phyloP scores from a whole-genome alignment of 2,113 vertebrate genomes.

The Hipposideros armiger region DNA sequence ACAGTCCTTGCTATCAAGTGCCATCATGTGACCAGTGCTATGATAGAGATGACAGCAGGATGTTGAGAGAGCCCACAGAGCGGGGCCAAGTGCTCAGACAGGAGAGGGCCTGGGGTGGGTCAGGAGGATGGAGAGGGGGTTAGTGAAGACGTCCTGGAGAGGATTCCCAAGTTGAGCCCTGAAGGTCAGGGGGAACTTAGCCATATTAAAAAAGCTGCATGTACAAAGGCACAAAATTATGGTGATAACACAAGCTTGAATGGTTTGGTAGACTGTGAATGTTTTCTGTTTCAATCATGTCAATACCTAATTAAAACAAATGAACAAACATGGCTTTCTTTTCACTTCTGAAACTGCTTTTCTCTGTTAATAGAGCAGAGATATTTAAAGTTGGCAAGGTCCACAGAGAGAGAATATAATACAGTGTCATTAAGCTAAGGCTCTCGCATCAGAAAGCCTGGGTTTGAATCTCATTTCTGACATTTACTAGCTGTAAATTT shows the following conservation, averaged over 20 bases:
- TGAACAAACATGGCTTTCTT: neutral
- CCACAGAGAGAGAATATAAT: neutral
- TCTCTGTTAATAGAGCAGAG: slow-evolving; percentile 16
- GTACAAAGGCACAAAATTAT: neutral
- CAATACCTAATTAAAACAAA: slow-evolving; percentile 13
- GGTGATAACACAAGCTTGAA: neutral
- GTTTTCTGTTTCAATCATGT: slow-evolving; percentile 12
- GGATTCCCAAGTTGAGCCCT: neutral
- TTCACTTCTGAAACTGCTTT: slow-evolving; percentile 35
- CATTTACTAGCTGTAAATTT: slow-evolving; percentile 29
- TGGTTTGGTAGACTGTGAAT: neutral
- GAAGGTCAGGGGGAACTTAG: neutral
- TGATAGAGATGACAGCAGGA: neutral
- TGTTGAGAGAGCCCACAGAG: neutral
- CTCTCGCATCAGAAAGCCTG: neutral
- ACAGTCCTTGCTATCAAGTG: neutral
- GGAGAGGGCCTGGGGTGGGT: neutral
- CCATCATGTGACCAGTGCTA: neutral
- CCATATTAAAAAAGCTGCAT: neutral
- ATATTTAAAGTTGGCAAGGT: neutral
- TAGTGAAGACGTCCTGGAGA: neutral
- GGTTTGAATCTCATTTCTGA: neutral
- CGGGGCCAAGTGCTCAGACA: neutral
- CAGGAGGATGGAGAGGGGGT: too few species aligned
- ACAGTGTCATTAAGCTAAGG: neutral